Percentiles rank a stretch among this genome's conserved stretches.
Conservation (phyloP, 2,797 vertebrate species). For the Enteromius treurensis region DNA sequence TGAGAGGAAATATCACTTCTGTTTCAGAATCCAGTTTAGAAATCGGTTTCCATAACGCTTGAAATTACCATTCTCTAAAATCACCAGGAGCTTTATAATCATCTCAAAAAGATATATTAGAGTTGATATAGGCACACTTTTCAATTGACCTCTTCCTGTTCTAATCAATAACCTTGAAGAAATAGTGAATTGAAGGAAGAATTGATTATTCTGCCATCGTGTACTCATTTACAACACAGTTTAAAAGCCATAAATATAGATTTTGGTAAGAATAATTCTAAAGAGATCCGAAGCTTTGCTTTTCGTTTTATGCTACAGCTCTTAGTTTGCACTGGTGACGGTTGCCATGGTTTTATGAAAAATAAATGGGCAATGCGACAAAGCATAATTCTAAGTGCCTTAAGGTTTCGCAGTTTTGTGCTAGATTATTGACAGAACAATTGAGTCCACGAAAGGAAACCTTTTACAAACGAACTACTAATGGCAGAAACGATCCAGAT, state of each 20-base stretch:
- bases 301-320: background rate
- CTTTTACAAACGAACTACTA: background rate
- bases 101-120: background rate
- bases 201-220: background rate
- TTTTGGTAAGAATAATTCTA: background rate
- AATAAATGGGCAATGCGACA: background rate
- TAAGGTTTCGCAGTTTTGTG: background rate
- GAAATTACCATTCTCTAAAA: background rate
- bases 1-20: slow-evolving; percentile 16
- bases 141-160: background rate
- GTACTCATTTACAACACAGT: background rate
- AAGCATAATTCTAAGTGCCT: background rate
- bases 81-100: background rate
- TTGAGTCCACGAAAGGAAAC: background rate
- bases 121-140: background rate
- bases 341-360: background rate
- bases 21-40: slow-evolving; percentile 9
- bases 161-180: background rate
- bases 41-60: background rate
- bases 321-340: background rate
- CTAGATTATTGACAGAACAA: background rate
- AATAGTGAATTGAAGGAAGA: background rate
- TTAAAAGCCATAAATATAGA: background rate
- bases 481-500: background rate
- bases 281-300: background rate